Percentiles rank a stretch among this genome's conserved stretches.
Evolutionary conservation across 2,888 invertebrate genomes (phyloP).

Genomic region (Epinotia brunnichana): DNA sequence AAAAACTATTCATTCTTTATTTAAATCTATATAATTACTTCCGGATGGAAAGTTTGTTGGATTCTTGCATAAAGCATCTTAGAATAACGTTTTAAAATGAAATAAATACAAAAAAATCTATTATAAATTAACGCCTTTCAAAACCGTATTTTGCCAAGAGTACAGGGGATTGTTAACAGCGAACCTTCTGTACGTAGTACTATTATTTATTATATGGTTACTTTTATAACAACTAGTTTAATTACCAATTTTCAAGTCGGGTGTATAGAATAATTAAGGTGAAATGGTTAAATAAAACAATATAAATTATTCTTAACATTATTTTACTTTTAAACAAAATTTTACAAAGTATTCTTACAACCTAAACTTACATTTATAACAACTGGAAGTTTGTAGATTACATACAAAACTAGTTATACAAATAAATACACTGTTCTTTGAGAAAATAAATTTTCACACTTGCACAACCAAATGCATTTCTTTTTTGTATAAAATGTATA

Average conservation of each 20-base stretch:
- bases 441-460: not conserved
- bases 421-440: conserved; percentile 3
- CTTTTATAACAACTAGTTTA: too few species aligned
- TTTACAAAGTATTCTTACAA: conserved; percentile 48
- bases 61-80: too few species aligned
- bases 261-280: not conserved
- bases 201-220: too few species aligned
- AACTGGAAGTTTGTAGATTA: conserved; percentile 9
- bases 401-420: not conserved
- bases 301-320: conserved; percentile 51
- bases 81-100: too few species aligned
- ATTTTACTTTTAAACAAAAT: conserved; percentile 47
- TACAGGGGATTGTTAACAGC: too few species aligned
- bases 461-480: not conserved
- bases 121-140: too few species aligned
- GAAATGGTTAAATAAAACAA: conserved; percentile 40
- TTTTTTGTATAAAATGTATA: not conserved
- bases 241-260: not conserved
- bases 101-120: too few species aligned
- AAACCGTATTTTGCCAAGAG: too few species aligned
- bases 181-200: too few species aligned
- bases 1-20: too few species aligned
- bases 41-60: too few species aligned
- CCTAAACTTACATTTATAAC: conserved; percentile 18
- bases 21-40: too few species aligned